Evolutionary conservation across 23 tunicate genomes (phyloP).

Genomic region (Oikopleura dioica): DNA sequence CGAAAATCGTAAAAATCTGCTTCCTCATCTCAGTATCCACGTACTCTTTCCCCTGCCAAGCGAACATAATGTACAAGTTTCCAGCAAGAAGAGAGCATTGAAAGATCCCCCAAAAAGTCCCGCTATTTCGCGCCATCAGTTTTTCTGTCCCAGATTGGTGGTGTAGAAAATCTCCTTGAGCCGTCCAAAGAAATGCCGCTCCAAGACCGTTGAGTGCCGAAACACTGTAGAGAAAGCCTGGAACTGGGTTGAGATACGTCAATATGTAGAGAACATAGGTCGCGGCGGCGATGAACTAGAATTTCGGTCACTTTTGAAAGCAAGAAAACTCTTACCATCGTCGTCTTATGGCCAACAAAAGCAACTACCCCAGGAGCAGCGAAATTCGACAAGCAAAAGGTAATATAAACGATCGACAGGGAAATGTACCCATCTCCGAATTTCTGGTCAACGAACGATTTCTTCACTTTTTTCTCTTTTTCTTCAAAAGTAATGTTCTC

Average conservation of each 20-base stretch:
- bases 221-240: neutral
- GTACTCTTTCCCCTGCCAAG: slow-evolving; percentile 9
- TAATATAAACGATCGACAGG: neutral
- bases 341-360: neutral
- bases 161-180: slow-evolving; percentile 1
- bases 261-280: neutral
- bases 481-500: neutral
- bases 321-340: neutral
- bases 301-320: neutral
- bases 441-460: neutral
- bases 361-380: neutral
- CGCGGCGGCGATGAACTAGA: neutral
- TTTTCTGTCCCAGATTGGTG: neutral
- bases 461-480: neutral
- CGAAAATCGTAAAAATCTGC: neutral
- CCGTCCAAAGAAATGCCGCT: slow-evolving; percentile 7
- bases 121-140: neutral
- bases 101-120: slow-evolving; percentile 1
- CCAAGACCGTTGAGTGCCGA: neutral
- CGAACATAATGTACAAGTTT: neutral
- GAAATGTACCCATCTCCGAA: slow-evolving; percentile 4
- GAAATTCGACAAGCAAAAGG: neutral
- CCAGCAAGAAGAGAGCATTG: neutral
- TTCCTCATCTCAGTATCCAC: neutral
- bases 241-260: neutral